These are phyloP conservation scores for Camponotus vicinus DNA, from an alignment of 1,140 invertebrate species.

Conservation along the genomic window DNA sequence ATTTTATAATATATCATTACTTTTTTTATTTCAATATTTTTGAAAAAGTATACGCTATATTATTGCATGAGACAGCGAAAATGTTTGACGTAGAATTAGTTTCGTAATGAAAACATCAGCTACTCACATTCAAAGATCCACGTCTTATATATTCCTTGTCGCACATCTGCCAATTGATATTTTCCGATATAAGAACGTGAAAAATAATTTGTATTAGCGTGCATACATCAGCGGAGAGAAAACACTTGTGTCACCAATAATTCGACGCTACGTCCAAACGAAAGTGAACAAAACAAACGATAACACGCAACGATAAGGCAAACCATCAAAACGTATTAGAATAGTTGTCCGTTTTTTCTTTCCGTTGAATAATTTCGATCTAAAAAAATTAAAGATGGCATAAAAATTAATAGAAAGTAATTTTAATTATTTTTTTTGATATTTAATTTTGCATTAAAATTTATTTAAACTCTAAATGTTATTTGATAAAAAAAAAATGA, in stretches of 20 bases:
- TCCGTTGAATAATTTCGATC: neutral
- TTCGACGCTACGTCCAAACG: neutral
- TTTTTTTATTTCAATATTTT: neutral
- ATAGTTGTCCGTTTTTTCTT: constrained; percentile 6
- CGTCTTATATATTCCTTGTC: constrained; percentile 1
- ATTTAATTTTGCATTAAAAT: neutral
- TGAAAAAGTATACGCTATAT: neutral
- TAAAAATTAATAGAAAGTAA: neutral
- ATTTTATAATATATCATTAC: neutral
- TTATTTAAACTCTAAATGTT: neutral
- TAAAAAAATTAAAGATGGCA: neutral
- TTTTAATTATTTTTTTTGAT: neutral
- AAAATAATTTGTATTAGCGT: constrained; percentile 52
- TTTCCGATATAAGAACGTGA: neutral
- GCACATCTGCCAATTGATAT: constrained; percentile 25
- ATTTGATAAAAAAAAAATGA: neutral
- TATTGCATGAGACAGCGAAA: too few relatives aligned
- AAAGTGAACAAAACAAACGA: neutral
- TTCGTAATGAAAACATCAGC: neutral
- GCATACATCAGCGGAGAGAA: neutral
- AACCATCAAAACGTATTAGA: neutral
- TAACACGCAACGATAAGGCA: constrained; percentile 9
- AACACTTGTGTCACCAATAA: constrained; percentile 74
- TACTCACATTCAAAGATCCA: neutral
- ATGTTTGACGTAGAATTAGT: too few relatives aligned